Evolutionary conservation across 2,888 invertebrate genomes (phyloP), one percentile per base, ranked within the genome.

Genomic region (Cerceris rybyensis): DNA sequence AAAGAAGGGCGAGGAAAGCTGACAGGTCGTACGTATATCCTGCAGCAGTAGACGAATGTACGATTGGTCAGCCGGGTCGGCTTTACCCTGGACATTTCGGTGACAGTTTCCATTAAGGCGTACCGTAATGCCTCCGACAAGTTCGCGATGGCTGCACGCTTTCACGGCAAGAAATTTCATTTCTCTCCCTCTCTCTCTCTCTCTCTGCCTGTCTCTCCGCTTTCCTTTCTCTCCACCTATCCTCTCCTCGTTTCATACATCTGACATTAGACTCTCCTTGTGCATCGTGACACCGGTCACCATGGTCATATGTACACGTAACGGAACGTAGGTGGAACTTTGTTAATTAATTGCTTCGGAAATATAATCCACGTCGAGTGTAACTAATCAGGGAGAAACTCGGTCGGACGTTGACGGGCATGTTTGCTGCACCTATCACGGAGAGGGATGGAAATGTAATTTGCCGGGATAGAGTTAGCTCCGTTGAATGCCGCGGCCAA

Each of bases 361-460:
- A 85, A 86, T 86, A 87, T 87, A 87, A 87, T 87, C 81, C 84
- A 72, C 82, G 82, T 82, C 75, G 80, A 82, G 82, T 82, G 81
- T 87, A 84, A 86, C 87, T 87, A 87, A 87, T 87, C 86, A 87
- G 83, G 81, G 76, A 78, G 86, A 86, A 87, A 87, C 83, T 87
- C 83, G 82, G 86, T 87, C 80, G 86, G 87, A 88, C 88, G 84
- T 87, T 87, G 88, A 88, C 87, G 87, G 84, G 85, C 86, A 83
- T 87, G 87, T 86, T 87, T 87, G 87, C 86, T 84, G 86, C 87
- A 86, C 85, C 88, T 87, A 87, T 88, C 87, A 84, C 82, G 85
- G 84, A 86, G 84, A 73, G 81, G 87, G 88, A 88, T 88, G 85
- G 85, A 88, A 88, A 87, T 87, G 87, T 86, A 88, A 88, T 88